Percentiles rank a stretch among this genome's conserved stretches.
These are phyloP conservation scores for Antigone vipio DNA, from an alignment of 2,113 vertebrate species.

Conservation along the genomic window DNA sequence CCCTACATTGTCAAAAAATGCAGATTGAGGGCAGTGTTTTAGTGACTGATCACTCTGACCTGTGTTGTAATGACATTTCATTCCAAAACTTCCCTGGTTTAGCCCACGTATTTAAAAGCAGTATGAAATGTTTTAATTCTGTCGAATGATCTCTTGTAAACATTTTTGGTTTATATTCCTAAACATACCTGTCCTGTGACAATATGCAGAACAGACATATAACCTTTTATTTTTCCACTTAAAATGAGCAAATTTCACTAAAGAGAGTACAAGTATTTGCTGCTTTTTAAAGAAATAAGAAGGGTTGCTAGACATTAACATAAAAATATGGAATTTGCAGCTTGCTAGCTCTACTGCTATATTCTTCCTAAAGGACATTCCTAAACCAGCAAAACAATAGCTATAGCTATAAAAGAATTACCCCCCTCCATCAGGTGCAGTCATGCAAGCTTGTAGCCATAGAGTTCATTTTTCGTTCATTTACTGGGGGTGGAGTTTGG, in stretches of 20 bases:
- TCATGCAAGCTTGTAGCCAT: background rate
- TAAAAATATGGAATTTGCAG: background rate
- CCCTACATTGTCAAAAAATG: background rate
- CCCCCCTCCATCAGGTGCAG: background rate
- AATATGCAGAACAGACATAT: background rate
- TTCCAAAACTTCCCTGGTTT: background rate
- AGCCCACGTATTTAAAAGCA: background rate
- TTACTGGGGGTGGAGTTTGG: background rate
- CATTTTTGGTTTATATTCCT: background rate
- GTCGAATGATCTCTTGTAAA: background rate
- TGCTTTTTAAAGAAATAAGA: background rate
- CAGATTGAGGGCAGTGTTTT: background rate
- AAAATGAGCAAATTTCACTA: background rate
- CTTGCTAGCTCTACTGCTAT: background rate
- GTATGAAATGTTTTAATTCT: background rate
- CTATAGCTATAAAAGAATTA: background rate
- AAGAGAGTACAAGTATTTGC: background rate
- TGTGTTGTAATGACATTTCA: background rate
- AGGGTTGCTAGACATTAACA: background rate
- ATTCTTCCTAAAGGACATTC: background rate
- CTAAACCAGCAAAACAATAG: background rate
- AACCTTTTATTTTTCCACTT: background rate
- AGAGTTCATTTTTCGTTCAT: background rate
- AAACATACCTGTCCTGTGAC: background rate
- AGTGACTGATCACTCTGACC: background rate